Evolutionary conservation across 2,113 vertebrate species (phyloP), one percentile per base, ranked within the genome.

Genomic region (Grantiella picta): DNA sequence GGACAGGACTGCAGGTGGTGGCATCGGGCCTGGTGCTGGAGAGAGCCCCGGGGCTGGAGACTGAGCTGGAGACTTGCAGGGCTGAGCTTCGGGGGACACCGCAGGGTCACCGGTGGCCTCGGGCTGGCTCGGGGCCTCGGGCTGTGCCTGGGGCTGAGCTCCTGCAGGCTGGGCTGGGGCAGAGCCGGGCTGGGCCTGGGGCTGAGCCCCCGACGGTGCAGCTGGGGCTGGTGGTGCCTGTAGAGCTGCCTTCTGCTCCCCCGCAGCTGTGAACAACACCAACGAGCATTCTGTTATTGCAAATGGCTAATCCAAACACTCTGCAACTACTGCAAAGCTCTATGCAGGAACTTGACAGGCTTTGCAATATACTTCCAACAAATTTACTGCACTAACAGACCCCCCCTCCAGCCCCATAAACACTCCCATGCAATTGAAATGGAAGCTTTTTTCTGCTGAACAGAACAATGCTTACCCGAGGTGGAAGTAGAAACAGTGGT

Each of bases 401-500:
- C 28, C 36, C 28, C 36, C 33, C 65, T 76, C n/a, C 38, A 36
- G 42, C 70, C 19, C 45, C 33, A 33, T 2, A 53, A 76, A 21
- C 20, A 25, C 16, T n/a, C 36, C 47, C 18, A 14, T 21, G 23
- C 17, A 54, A 54, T 5, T 10, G 29, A 63, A 73, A 86, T 0
- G 0, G 22, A 27, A 66, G 18, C 7, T 31, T 69, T 66, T 40
- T 44, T 3, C 28, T 27, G 63, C 61, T 33, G 20, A 92, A 54
- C 7, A n/a, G 44, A 73, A 28, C 63, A 68, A 29, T 17, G 28
- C 68, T 94, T 98, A 99, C 99, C 99, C 93, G 99, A 98, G 85
- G 98, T 97, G 38, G 98, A 98, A 16, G 99, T 98, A 75, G 98
- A 98, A 65, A 98, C 97, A 22, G 98, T 98, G 38, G 98, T 98